phyloP scores from a whole-genome alignment of 2,888 invertebrate species.

The Cetonia aurata region DNA sequence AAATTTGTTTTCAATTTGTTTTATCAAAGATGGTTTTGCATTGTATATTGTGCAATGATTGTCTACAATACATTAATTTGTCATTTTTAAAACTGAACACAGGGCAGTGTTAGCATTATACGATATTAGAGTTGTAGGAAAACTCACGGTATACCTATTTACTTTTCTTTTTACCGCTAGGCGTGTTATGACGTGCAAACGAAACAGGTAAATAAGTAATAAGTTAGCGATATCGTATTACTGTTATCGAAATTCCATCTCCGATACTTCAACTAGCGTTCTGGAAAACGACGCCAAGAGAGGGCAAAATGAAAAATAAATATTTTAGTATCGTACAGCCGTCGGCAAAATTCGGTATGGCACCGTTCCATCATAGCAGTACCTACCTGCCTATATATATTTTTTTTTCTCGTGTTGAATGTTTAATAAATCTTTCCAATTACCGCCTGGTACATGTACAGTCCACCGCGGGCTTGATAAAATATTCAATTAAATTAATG shows the following conservation, averaged over 20 bases:
- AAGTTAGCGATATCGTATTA: conserved; percentile 5
- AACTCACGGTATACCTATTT: too few relatives aligned
- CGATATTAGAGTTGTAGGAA: too few relatives aligned
- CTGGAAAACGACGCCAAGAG: neutral
- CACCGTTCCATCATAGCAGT: too few relatives aligned
- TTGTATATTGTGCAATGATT: too few relatives aligned
- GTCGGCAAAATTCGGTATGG: neutral
- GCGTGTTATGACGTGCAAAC: neutral
- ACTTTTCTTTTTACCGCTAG: too few relatives aligned
- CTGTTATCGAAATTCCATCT: conserved; percentile 4
- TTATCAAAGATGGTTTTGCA: too few relatives aligned
- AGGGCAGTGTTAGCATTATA: too few relatives aligned
- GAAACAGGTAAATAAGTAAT: conserved; percentile 19
- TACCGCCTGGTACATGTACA: neutral
- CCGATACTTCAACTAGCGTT: conserved; percentile 6
- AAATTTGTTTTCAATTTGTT: too few relatives aligned
- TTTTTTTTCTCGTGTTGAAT: neutral
- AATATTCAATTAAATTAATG: too few relatives aligned
- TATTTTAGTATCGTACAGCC: conserved; percentile 11
- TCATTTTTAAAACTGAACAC: too few relatives aligned
- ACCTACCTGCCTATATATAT: neutral
- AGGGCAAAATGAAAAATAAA: conserved; percentile 15
- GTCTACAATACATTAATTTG: too few relatives aligned
- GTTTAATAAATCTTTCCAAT: neutral
- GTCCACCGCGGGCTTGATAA: too few relatives aligned